Conservation (phyloP, 1,140 invertebrate species). For the Cardiocondyla obscurior region DNA sequence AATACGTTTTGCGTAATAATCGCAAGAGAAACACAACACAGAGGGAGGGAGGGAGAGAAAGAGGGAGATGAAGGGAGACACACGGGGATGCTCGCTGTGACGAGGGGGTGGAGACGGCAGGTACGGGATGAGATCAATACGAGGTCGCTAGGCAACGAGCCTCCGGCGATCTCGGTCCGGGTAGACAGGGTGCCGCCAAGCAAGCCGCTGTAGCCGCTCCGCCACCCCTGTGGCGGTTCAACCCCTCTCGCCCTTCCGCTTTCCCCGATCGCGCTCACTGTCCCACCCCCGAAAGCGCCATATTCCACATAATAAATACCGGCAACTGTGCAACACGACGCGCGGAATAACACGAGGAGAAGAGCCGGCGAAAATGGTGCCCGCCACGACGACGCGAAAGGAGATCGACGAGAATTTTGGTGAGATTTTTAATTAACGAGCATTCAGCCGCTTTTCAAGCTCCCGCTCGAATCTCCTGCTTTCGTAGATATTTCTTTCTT, state of each 20-base stretch:
- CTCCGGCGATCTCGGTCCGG: constrained; percentile 83
- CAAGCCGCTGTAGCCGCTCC: constrained; percentile 70
- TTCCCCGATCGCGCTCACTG: constrained; percentile 16
- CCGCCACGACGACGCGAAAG: not conserved
- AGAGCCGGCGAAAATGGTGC: constrained; percentile 29
- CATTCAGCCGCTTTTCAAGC: not conserved
- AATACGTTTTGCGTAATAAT: constrained; percentile 49
- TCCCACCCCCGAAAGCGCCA: constrained; percentile 30
- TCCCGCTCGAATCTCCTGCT: not conserved
- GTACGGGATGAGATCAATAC: constrained; percentile 83
- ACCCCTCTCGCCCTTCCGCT: constrained; percentile 14
- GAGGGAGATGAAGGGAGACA: constrained; percentile 53
- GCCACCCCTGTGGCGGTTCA: constrained; percentile 28
- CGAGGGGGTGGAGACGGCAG: constrained; percentile 77
- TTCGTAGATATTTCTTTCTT: not conserved
- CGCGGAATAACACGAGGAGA: constrained; percentile 30
- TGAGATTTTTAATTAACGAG: constrained; percentile 25
- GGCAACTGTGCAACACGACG: constrained; percentile 51
- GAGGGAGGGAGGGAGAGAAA: constrained; percentile 42
- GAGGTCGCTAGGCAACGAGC: constrained; percentile 83
- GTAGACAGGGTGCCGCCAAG: constrained; percentile 84
- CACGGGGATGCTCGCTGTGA: constrained; percentile 73
- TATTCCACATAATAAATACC: constrained; percentile 57
- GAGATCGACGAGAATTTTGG: not conserved
- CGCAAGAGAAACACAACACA: constrained; percentile 12